Evolutionary conservation across 2,888 invertebrate genomes (phyloP).

Genomic region (Stenolophus ochropezus): DNA sequence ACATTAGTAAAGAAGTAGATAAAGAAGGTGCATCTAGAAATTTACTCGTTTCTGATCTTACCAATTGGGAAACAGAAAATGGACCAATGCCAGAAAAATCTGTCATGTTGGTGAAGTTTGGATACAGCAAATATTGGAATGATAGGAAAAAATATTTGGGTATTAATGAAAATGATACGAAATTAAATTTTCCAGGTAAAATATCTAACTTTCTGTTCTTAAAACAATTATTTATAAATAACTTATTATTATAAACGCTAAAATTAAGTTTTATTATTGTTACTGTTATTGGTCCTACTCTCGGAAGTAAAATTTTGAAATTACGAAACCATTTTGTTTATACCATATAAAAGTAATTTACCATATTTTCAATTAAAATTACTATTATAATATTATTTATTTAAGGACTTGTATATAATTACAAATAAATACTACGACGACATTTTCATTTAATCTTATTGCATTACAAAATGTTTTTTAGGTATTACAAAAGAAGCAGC

Average conservation of each 20-base stretch:
- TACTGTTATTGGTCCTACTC: too few relatives aligned
- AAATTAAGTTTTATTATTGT: too few relatives aligned
- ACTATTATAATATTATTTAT: too few relatives aligned
- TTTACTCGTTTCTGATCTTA: constrained; percentile 69
- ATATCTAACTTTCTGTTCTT: too few relatives aligned
- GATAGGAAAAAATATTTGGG: constrained; percentile 74
- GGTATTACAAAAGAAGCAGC: constrained; percentile 78
- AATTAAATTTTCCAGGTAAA: constrained; percentile 69
- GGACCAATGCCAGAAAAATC: constrained; percentile 70
- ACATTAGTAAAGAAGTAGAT: constrained; percentile 66
- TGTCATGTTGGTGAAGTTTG: constrained; percentile 74
- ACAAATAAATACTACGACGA: too few relatives aligned
- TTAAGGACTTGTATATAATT: too few relatives aligned
- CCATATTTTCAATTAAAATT: too few relatives aligned
- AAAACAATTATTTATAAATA: too few relatives aligned
- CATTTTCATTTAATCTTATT: neutral
- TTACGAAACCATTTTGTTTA: too few relatives aligned
- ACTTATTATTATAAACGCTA: too few relatives aligned
- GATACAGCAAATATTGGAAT: constrained; percentile 74
- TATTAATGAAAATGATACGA: constrained; percentile 61
- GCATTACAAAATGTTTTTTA: constrained; percentile 60
- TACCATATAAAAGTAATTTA: too few relatives aligned
- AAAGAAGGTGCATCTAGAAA: constrained; percentile 63
- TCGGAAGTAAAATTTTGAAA: too few relatives aligned
- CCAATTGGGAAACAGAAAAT: constrained; percentile 71